Conservation (phyloP, 23 tunicate species). For the Halocynthia aurantium region DNA sequence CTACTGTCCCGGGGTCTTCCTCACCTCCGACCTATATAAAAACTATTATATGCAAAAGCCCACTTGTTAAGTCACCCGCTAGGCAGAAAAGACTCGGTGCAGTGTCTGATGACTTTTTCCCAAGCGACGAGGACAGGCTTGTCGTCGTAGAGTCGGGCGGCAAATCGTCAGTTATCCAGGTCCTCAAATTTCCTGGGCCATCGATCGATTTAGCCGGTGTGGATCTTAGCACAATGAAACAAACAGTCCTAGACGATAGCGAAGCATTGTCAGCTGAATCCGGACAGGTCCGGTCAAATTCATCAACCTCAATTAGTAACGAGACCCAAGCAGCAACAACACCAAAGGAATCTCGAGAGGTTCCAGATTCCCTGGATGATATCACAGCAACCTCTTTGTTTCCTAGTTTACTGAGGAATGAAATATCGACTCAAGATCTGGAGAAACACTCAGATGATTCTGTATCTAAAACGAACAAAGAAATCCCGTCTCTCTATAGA, state of each 20-base stretch:
- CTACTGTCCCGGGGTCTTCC: no score
- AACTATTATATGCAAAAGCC: background rate
- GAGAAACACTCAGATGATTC: no score
- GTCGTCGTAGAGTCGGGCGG: background rate
- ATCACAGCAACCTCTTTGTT: no score
- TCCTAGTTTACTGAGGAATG: no score
- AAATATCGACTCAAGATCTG: no score
- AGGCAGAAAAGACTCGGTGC: constrained; percentile 20
- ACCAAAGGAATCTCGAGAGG: background rate
- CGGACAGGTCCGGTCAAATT: background rate
- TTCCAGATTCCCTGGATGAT: no score
- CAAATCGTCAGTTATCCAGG: background rate
- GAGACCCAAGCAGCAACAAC: background rate
- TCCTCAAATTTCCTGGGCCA: background rate
- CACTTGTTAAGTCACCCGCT: constrained; percentile 1
- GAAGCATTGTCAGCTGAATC: background rate
- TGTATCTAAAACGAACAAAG: no score
- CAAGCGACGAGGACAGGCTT: background rate
- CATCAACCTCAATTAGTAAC: background rate
- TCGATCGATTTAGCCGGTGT: background rate
- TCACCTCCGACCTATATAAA: no score
- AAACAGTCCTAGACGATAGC: background rate
- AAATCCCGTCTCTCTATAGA: constrained; percentile 4
- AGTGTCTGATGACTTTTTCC: constrained; percentile 7
- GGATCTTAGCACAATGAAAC: background rate